Evolutionary conservation across 2,888 invertebrate genomes (phyloP).

Genomic region (Melipona beecheii): DNA sequence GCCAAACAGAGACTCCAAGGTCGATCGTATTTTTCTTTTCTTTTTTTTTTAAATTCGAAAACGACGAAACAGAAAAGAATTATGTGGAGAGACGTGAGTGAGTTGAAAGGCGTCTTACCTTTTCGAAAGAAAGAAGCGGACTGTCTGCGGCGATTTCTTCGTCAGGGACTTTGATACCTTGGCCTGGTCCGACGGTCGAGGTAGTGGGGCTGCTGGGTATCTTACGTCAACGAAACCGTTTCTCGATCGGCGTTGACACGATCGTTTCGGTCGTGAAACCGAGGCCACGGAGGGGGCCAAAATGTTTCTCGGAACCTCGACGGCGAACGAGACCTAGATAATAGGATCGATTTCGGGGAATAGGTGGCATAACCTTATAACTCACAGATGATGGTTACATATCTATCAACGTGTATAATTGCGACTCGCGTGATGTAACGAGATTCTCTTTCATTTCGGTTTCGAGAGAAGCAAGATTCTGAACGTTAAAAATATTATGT

Average conservation of each 20-base stretch:
- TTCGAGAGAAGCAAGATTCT: not conserved
- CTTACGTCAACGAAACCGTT: constrained; percentile 73
- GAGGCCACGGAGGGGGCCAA: constrained; percentile 31
- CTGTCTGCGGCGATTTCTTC: constrained; percentile 68
- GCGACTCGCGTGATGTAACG: too few species aligned
- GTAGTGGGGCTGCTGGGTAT: constrained; percentile 69
- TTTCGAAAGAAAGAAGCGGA: constrained; percentile 71
- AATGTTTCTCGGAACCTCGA: constrained; percentile 36
- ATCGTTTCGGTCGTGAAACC: not conserved
- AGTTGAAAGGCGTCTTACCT: constrained; percentile 68
- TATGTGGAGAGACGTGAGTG: not conserved
- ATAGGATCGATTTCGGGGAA: constrained; percentile 14
- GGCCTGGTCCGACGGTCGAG: constrained; percentile 50
- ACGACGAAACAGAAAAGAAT: not conserved
- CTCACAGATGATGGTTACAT: too few species aligned
- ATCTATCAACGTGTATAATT: too few species aligned
- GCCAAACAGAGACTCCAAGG: not conserved
- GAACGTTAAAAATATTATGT: not conserved
- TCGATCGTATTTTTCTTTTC: not conserved
- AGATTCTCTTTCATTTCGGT: not conserved
- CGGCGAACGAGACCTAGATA: not conserved
- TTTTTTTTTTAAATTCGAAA: too few species aligned
- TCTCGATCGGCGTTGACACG: constrained; percentile 28
- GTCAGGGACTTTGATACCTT: constrained; percentile 75
- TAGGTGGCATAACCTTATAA: not conserved